A percentile compares a stretch with the other conserved stretches of the same genome.
These are phyloP conservation scores for Drosophila crucigera DNA, from an alignment of 2,888 invertebrate genomes.

Conservation along the genomic window DNA sequence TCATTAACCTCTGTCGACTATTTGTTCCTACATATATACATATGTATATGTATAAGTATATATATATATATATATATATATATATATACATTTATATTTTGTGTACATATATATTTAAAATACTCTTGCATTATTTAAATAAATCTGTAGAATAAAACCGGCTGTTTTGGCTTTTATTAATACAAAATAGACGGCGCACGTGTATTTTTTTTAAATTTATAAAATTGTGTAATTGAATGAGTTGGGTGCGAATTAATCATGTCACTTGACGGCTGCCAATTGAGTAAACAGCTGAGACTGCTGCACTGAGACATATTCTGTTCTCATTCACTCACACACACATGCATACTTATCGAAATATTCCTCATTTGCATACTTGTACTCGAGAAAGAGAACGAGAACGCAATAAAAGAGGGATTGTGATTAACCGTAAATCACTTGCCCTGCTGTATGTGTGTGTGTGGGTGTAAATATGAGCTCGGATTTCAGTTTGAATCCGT, in stretches of 20 bases:
- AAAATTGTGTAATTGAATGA: constrained; percentile 46
- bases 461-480: background rate
- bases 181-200: constrained; percentile 24
- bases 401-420: constrained; percentile 15
- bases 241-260: constrained; percentile 47
- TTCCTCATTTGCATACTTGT: constrained; percentile 18
- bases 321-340: background rate
- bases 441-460: constrained; percentile 1
- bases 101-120: constrained; percentile 1
- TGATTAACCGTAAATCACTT: constrained; percentile 8
- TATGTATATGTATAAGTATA: constrained; percentile 3
- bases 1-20: constrained; percentile 47
- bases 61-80: constrained; percentile 4
- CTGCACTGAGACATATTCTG: constrained; percentile 30
- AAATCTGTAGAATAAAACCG: background rate
- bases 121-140: constrained; percentile 1
- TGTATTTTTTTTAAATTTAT: constrained; percentile 25
- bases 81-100: background rate
- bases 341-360: background rate
- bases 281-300: constrained; percentile 35
- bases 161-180: background rate
- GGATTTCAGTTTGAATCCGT: constrained; percentile 15
- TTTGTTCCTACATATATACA: constrained; percentile 9
- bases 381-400: constrained; percentile 15
- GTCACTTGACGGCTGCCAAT: constrained; percentile 39